These are phyloP conservation scores for Erebia aethiops DNA, from an alignment of 2,888 invertebrate genomes.

Conservation along the genomic window DNA sequence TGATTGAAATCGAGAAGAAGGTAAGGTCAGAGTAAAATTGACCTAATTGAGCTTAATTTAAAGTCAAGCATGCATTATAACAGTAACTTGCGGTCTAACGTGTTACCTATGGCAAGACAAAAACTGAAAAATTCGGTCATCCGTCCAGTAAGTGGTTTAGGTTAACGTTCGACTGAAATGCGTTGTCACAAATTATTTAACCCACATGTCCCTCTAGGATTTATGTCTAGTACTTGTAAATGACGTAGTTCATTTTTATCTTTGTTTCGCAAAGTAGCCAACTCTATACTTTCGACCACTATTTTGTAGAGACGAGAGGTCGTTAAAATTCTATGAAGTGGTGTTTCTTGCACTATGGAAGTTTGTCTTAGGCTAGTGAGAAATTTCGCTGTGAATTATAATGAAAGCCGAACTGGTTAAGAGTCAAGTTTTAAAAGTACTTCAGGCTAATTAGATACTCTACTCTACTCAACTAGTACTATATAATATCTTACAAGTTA, in stretches of 20 bases:
- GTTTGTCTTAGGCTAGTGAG: conserved; percentile 48
- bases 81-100: too few species aligned
- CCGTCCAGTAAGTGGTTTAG: too few species aligned
- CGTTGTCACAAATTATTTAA: too few species aligned
- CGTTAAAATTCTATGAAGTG: conserved; percentile 59
- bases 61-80: too few species aligned
- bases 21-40: too few species aligned
- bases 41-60: too few species aligned
- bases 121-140: too few species aligned
- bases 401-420: conserved; percentile 18
- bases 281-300: conserved; percentile 27
- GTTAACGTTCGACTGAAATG: too few species aligned
- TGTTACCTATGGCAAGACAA: too few species aligned
- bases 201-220: too few species aligned
- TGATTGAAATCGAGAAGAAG: too few species aligned
- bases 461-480: neutral
- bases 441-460: neutral
- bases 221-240: too few species aligned
- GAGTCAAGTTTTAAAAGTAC: neutral
- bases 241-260: neutral
- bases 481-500: neutral
- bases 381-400: conserved; percentile 26
- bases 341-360: conserved; percentile 54
- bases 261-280: neutral
- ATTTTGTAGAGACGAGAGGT: conserved; percentile 54